Base-by-base conservation (phyloP, 1,140 invertebrate species). In the Cotesia typhae region DNA sequence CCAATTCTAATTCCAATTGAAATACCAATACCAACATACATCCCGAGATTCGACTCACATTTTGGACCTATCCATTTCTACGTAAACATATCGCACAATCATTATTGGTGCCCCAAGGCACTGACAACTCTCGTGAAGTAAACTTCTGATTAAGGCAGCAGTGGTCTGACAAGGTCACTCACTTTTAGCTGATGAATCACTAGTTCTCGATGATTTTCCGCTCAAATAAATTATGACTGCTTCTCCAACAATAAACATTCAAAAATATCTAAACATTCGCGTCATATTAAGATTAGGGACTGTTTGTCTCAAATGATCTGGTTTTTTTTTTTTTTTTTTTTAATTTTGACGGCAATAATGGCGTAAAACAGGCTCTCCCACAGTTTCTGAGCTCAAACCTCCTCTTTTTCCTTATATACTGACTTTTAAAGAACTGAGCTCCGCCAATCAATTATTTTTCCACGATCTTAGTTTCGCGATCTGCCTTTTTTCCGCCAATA, bases 61-160 rank as follows among this genome's bases (percentile, higher is more conserved):
- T 70, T 68, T 14, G 14, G 74, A 75, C 68, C 74, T 72, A 75
- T 67, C 74, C 63, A 75, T 75, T 75, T 75, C 74, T 71, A 75
- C 61, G 70, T 75, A 75, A 75, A 75, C 10, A 47, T 75, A 67
- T 75, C 67, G 63, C 71, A 71, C 74, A 75, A 75, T 75, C 70
- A 28, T 28, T 28, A 28, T 28, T 28, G 35, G 38, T 70, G 67
- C 71, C 74, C 74, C 63, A 63, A 67, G 67, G 74, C 67, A 51
- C 4, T 6, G 57, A 10, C 70, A 64, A 59, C 0, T 75, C 74
- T 55, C 74, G 71, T 67, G 71, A 71, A 75, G 73, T 75, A 73
- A 70, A 68, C 72, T 59, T 55, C 74, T 73, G 71, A 75, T 75
- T 75, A 73, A 59, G 74, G 74, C 70, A 73, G 28, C 28, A 28